Base-by-base conservation (phyloP, 2,113 vertebrate genomes). In the Calonectris borealis region DNA sequence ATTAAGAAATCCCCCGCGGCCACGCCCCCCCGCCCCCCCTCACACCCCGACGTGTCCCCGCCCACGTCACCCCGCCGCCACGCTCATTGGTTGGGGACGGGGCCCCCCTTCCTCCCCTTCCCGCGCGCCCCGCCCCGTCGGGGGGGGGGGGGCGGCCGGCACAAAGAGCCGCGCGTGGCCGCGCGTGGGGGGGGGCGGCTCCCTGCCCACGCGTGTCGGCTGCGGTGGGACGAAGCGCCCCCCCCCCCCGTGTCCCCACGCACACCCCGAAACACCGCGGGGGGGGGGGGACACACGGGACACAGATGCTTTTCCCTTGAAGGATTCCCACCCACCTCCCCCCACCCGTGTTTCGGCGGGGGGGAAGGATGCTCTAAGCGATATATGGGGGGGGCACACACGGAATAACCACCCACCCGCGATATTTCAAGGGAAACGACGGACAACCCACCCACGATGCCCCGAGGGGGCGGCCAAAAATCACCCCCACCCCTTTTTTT, bases 111-210 rank as follows among this genome's bases (percentile, higher is more conserved):
- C 36, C 36, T 38, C 36, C 36, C 36, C 36, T 38, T 38, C 36
- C 36, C 7, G 36, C 36, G 36, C 36, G 36, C 36, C 36, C 36
- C 36, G 36, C 36, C 36, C 36, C 36, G 36, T 38, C 36, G 36
- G 36, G 36, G 36, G 36, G 36, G 36, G 36, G 36, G 36, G 36
- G 36, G 36, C 36, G 36, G 36, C 36, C 36, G 36, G 36, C 97
- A 96, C 80, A 90, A 97, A 97, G 96, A 57, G 77, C 36, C 34
- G 34, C 49, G 49, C n/a, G 61, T 64, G 38, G 42, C 42, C 42
- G 42, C 42, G 42, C 42, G 42, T 44, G 61, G n/a, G 32, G 34
- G 34, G 58, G 58, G 34, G 2, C 4, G 13, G 14, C 42, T 38
- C n/a, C 25, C 18, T 38, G 29, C 42, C 55, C 73, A 76, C 73